Base-by-base conservation (phyloP, 2,888 invertebrate species). In the Colletes collaris region DNA sequence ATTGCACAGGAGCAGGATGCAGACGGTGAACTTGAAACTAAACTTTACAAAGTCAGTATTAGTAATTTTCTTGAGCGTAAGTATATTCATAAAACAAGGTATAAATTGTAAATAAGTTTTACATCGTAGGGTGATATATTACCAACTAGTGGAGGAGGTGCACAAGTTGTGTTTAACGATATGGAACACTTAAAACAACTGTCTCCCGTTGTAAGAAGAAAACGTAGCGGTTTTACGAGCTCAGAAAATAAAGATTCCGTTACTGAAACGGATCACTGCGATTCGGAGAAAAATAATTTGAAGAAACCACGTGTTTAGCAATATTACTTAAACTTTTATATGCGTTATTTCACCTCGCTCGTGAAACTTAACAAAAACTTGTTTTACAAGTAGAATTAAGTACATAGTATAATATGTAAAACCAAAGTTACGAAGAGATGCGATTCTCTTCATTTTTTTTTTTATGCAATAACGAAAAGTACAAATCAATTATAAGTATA, bases 161-260 rank as follows among this genome's bases (percentile, higher is more conserved):
- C 98, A 0, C 98, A 99, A 90, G 97, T 99, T 1, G 96, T 98
- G 40, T 98, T 99, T 91, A 97, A 97, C 87, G 99, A 99, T 92
- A 96, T 99, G 0, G 99, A 99, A 92, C 96, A 96, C 90, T 92
- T 98, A 13, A 96, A 95, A 82, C 97, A 97, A 90, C 95, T 96
- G 88, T 97, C 97, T 0, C 97, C 97, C 0, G 95, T 94, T 4
- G 88, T 79, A 44, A 81, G 83, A 59, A 88, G 88, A 79, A 89
- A 89, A 77, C 84, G 88, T 13, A 89, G 86, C 44, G 81, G 86
- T 4, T 68, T 64, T 40, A 53, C 62, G 16, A 82, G 71, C 11
- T 70, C 84, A 11, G 60, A 79, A 60, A 72, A 50, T n/a, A 79
- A 79, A 13, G 19, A 74, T 37, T n/a, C 10, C 7, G 27, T 40